A percentile compares a stretch with the other conserved stretches of the same genome.
Evolutionary conservation across 2,113 vertebrate species (phyloP).

Genomic region (Typhlomys cinereus): DNA sequence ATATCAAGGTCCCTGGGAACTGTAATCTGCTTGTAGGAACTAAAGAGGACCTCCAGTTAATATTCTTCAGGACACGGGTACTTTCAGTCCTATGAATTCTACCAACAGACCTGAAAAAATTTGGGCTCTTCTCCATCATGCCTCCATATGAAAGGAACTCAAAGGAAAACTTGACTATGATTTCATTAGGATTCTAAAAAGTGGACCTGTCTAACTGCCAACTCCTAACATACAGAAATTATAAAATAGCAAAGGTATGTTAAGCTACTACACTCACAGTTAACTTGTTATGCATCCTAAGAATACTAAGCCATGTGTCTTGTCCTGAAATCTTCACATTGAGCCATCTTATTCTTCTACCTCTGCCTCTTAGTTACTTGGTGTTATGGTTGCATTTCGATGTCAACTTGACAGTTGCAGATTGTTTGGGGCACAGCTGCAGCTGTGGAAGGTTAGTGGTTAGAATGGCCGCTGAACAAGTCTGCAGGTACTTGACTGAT

Average conservation of each 20-base stretch:
- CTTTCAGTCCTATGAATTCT: neutral
- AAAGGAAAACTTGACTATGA: neutral
- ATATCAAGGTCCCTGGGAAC: neutral
- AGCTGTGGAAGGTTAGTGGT: too few relatives aligned
- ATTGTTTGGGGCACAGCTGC: too few relatives aligned
- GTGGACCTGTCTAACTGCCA: neutral
- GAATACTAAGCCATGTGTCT: neutral
- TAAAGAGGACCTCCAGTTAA: neutral
- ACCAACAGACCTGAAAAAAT: neutral
- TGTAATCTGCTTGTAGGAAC: neutral
- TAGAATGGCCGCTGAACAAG: too few relatives aligned
- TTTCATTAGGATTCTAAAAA: neutral
- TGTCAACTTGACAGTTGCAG: too few relatives aligned
- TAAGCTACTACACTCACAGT: neutral
- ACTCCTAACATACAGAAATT: neutral
- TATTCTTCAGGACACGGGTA: neutral
- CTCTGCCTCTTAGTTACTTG: neutral
- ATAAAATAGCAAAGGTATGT: neutral
- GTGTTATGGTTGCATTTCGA: too few relatives aligned
- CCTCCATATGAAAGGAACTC: neutral
- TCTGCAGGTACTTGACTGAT: too few relatives aligned
- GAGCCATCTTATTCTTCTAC: neutral
- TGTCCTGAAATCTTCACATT: slow-evolving; percentile 6
- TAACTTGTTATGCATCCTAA: neutral
- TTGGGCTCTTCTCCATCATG: neutral